A percentile compares a stretch with the other conserved stretches of the same genome.
Conservation (phyloP, 1,140 invertebrate genomes). For the Bombus sibiricus region DNA sequence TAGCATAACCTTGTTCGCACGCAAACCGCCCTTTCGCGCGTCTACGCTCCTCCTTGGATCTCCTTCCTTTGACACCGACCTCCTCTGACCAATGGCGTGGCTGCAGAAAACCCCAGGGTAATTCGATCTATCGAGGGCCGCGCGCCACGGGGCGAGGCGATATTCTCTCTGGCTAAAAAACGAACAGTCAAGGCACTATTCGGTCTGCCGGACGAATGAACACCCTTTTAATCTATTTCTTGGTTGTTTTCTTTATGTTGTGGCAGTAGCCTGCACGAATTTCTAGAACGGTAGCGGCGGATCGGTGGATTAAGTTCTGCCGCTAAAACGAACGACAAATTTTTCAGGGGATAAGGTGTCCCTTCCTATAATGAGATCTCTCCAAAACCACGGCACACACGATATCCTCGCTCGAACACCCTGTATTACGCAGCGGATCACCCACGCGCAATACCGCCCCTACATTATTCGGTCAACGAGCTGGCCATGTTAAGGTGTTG, state of each 20-base stretch:
- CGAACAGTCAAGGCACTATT: background rate
- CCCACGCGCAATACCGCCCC: slow-evolving; percentile 54
- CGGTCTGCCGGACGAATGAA: slow-evolving; percentile 40
- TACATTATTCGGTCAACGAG: slow-evolving; percentile 32
- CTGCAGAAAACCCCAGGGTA: slow-evolving; percentile 62
- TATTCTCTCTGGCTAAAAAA: slow-evolving; percentile 38
- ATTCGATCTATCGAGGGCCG: slow-evolving; percentile 65
- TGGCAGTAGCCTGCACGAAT: background rate
- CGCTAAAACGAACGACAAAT: slow-evolving; percentile 62
- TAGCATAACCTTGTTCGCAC: slow-evolving; percentile 74
- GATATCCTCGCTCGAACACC: slow-evolving; percentile 63
- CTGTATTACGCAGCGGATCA: slow-evolving; percentile 66
- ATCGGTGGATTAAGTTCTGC: slow-evolving; percentile 62
- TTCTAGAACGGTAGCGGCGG: slow-evolving; percentile 67
- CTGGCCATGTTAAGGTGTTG: background rate
- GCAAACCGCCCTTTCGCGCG: slow-evolving; percentile 61
- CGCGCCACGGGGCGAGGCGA: slow-evolving; percentile 36
- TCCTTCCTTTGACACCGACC: slow-evolving; percentile 62
- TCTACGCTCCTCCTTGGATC: slow-evolving; percentile 58
- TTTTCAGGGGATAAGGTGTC: slow-evolving; percentile 67
- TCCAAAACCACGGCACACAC: slow-evolving; percentile 34
- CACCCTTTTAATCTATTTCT: slow-evolving; percentile 40
- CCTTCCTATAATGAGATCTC: slow-evolving; percentile 50
- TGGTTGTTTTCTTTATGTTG: slow-evolving; percentile 45
- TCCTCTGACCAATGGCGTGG: slow-evolving; percentile 61